Base-by-base conservation (phyloP, 2,113 vertebrate species). In the Rhombomys opimus region DNA sequence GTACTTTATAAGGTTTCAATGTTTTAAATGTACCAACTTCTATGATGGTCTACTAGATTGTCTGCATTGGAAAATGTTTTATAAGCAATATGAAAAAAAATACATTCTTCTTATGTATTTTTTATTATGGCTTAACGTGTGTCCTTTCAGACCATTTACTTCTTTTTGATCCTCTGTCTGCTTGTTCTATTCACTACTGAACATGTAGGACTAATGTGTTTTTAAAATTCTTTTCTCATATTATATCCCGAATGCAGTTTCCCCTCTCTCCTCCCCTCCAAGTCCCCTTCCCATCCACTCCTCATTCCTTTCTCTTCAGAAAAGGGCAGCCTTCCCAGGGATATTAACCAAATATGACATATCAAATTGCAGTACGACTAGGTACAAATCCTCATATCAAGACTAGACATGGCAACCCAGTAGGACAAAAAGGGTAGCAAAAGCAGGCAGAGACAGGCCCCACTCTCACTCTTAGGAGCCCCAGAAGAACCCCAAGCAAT, bases 1-100 rank as follows among this genome's bases (percentile, higher is more conserved):
- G 67, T 59, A 57, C 14, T 82, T 78, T 78, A 9, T n/a, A 92
- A 80, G 35, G 72, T 32, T 87, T 87, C 14, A 87, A 10, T 50
- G n/a, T 59, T 87, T 73, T 90, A 65, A 93, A 65, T 72, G 72
- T 63, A 78, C 54, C 54, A 59, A 90, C 54, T 87, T 93, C 57
- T 87, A 54, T 93, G 89, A n/a, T 52, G 6, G 73, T 54, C 35
- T 63, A 70, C 87, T 10, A 25, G 54, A 50, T 75, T 13, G n/a
- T 91, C 82, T 75, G 38, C 35, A 87, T 38, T 87, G 32, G 23
- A 94, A 38, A 57, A 81, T 81, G 8, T 30, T 50, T 11, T n/a
- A 27, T 38, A 27, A 52, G 18, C 8, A 75, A 27, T n/a, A 65
- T 32, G 59, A 75, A 80, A 57, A 57, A 57, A 30, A 81, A 87